phyloP scores from a whole-genome alignment of 2,888 invertebrate genomes.

The Brachyptera risi region DNA sequence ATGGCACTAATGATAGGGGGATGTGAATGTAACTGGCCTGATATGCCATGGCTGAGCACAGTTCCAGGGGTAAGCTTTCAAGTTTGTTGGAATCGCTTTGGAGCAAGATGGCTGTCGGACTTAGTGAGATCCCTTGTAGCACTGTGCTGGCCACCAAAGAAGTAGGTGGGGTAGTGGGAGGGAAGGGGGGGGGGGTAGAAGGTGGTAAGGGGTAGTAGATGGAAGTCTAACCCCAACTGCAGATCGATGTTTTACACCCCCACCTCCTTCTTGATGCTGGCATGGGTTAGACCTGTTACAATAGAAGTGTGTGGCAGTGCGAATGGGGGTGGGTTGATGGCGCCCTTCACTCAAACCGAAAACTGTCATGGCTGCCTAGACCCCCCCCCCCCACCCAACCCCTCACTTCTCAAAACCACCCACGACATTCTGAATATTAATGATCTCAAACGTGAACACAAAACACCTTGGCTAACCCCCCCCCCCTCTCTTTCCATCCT shows the following conservation, averaged over 20 bases:
- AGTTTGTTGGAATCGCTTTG: background rate
- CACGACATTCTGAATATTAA: constrained; percentile 27
- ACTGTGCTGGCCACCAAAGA: constrained; percentile 9
- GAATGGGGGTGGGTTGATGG: constrained; percentile 17
- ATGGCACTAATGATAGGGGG: too few species aligned
- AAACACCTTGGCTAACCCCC: background rate
- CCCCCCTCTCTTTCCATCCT: too few species aligned
- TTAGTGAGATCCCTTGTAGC: background rate
- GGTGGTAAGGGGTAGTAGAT: background rate
- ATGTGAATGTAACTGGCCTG: too few species aligned
- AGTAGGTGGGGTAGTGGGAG: constrained; percentile 1
- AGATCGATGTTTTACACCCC: constrained; percentile 17
- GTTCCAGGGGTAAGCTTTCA: constrained; percentile 4
- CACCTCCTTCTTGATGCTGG: background rate
- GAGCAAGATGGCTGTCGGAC: constrained; percentile 15
- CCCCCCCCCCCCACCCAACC: constrained; percentile 20
- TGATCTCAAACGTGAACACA: constrained; percentile 13
- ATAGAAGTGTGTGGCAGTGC: constrained; percentile 13
- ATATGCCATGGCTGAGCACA: too few species aligned
- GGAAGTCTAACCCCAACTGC: constrained; percentile 13
- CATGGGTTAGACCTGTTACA: constrained; percentile 26
- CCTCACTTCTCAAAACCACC: background rate
- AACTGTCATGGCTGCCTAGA: constrained; percentile 25
- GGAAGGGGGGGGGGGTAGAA: background rate
- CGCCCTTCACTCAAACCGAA: constrained; percentile 27